A percentile compares a stretch with the other conserved stretches of the same genome.
These are phyloP conservation scores for Microhierax caerulescens DNA, from an alignment of 2,797 vertebrate species.

Conservation along the genomic window DNA sequence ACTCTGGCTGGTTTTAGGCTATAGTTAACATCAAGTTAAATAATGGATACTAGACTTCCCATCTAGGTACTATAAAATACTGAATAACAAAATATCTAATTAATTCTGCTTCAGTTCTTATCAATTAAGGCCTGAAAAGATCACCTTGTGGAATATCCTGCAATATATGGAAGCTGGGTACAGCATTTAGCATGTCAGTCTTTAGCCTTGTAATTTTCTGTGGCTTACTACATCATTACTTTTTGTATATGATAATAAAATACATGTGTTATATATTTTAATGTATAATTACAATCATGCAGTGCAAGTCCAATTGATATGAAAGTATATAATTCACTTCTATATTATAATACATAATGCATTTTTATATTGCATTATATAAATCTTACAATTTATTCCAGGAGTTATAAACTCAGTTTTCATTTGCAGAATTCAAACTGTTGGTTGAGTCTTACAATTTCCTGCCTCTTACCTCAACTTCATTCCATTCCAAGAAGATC, in stretches of 20 bases:
- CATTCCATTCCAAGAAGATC: neutral
- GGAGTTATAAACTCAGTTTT: neutral
- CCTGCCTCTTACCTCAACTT: neutral
- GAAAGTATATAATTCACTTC: neutral
- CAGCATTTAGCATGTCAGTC: neutral
- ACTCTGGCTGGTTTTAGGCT: neutral
- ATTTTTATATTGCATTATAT: too few species aligned
- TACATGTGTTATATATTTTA: neutral
- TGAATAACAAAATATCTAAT: neutral
- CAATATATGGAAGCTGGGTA: neutral
- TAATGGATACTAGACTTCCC: neutral
- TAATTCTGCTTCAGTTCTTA: neutral
- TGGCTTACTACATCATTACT: neutral
- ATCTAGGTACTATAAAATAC: neutral
- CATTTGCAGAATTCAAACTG: neutral
- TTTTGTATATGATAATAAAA: neutral
- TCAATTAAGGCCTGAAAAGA: neutral
- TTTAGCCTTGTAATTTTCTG: neutral
- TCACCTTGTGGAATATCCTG: neutral
- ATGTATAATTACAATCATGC: neutral
- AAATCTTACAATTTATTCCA: neutral
- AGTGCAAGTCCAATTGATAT: neutral
- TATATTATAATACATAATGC: neutral
- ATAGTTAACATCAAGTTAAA: neutral
- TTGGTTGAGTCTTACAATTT: neutral